Percentiles rank a stretch among this genome's conserved stretches.
Evolutionary conservation across 64 coral and sea anemone genomes (phyloP).

Genomic region (Catalaphyllia jardinei): DNA sequence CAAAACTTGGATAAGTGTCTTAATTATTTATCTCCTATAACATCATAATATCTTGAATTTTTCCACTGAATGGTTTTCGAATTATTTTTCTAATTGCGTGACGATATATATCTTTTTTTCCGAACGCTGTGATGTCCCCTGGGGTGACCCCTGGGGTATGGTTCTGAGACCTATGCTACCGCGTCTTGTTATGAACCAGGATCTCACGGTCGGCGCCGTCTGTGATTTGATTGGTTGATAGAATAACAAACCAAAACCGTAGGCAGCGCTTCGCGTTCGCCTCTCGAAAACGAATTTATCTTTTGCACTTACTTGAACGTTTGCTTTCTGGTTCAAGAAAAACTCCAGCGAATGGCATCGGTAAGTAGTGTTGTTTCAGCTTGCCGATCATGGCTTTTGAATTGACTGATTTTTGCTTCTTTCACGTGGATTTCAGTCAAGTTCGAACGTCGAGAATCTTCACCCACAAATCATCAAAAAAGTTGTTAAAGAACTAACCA

Average conservation of each 20-base stretch:
- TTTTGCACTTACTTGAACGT: not conserved
- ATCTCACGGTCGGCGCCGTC: not conserved
- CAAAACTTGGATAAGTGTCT: too few species aligned
- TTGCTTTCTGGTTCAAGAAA: not conserved
- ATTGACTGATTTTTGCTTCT: not conserved
- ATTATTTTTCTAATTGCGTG: too few species aligned
- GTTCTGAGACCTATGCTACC: not conserved
- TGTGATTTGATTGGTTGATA: conserved; percentile 45
- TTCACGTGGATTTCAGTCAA: conserved; percentile 54
- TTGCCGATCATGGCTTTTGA: not conserved
- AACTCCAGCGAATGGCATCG: conserved; percentile 2
- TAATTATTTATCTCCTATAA: too few species aligned
- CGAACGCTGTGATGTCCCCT: not conserved
- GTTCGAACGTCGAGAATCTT: conserved; percentile 99
- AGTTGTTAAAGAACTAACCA: conserved; percentile 93
- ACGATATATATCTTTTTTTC: not conserved
- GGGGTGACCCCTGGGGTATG: not conserved
- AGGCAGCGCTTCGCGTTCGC: not conserved
- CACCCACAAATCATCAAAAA: conserved; percentile 99
- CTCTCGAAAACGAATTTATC: conserved; percentile 17
- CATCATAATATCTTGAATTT: too few species aligned
- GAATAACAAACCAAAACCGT: conserved; percentile 49
- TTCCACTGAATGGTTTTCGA: too few species aligned
- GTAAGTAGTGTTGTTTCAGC: not conserved
- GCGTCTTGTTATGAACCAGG: not conserved